A percentile compares a stretch with the other conserved stretches of the same genome.
Evolutionary conservation across 2,113 vertebrate genomes (phyloP).

Genomic region (Sturnira hondurensis): DNA sequence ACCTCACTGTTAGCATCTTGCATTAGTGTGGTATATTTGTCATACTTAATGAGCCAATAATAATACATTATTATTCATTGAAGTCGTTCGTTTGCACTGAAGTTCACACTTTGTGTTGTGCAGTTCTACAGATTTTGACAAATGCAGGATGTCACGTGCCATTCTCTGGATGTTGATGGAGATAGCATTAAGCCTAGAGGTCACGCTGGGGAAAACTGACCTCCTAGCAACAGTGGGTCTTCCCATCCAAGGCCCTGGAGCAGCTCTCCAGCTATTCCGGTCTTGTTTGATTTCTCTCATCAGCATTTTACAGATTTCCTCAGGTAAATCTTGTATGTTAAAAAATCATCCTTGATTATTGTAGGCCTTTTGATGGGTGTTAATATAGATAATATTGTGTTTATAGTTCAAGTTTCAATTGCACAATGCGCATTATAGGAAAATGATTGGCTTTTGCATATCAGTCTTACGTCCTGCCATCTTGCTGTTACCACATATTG

Average conservation of each 20-base stretch:
- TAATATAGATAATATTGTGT: not conserved
- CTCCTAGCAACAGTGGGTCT: not conserved
- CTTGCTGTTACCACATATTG: not conserved
- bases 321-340: not conserved
- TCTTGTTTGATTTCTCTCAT: not conserved
- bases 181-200: not conserved
- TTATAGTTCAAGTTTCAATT: not conserved
- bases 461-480: not conserved
- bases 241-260: not conserved
- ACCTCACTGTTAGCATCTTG: not conserved
- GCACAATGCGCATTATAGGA: not conserved
- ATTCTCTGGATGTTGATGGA: not conserved
- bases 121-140: not conserved
- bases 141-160: not conserved
- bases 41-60: not conserved
- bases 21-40: not conserved
- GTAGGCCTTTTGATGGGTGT: not conserved
- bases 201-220: not conserved
- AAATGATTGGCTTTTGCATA: not conserved
- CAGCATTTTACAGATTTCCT: not conserved
- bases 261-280: not conserved
- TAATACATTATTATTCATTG: not conserved
- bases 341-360: not conserved
- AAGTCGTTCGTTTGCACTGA: not conserved
- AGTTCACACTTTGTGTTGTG: not conserved